Percentiles rank a stretch among this genome's conserved stretches.
Evolutionary conservation across 2,113 vertebrate species (phyloP).

Genomic region (Cichladusa arquata): DNA sequence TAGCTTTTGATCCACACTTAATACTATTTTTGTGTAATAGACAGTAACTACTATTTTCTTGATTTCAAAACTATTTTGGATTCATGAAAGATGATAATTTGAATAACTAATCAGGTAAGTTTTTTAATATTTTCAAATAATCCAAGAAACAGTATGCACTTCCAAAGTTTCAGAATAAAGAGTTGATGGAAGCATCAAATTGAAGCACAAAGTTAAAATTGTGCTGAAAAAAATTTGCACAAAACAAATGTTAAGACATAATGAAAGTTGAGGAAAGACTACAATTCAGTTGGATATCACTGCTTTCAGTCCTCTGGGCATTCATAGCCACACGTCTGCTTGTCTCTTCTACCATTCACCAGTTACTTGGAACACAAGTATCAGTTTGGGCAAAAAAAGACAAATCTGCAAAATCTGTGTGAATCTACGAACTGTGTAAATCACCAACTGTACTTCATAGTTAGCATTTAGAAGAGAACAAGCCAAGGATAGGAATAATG

Average conservation of each 20-base stretch:
- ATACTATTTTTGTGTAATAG: background rate
- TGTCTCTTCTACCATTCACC: background rate
- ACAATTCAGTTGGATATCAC: accelerated
- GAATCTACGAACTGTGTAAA: background rate
- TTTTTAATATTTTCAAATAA: background rate
- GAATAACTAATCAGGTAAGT: background rate
- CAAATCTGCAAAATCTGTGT: background rate
- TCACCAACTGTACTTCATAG: background rate
- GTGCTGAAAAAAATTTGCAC: background rate
- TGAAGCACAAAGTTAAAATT: background rate
- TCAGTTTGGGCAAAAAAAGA: background rate
- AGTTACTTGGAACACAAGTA: background rate
- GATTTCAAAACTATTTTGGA: background rate
- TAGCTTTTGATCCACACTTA: background rate
- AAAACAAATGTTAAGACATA: background rate
- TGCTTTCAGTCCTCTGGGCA: background rate
- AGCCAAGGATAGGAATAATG: background rate
- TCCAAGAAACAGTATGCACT: background rate
- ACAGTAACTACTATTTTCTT: background rate
- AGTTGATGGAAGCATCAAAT: background rate
- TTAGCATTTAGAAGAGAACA: background rate
- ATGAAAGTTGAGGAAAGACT: background rate
- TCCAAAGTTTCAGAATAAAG: background rate
- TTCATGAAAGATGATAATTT: background rate
- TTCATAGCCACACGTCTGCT: background rate